Percentiles rank a stretch among this genome's conserved stretches.
These are phyloP conservation scores for Mugil cephalus DNA, from an alignment of 2,113 vertebrate species.

Conservation along the genomic window DNA sequence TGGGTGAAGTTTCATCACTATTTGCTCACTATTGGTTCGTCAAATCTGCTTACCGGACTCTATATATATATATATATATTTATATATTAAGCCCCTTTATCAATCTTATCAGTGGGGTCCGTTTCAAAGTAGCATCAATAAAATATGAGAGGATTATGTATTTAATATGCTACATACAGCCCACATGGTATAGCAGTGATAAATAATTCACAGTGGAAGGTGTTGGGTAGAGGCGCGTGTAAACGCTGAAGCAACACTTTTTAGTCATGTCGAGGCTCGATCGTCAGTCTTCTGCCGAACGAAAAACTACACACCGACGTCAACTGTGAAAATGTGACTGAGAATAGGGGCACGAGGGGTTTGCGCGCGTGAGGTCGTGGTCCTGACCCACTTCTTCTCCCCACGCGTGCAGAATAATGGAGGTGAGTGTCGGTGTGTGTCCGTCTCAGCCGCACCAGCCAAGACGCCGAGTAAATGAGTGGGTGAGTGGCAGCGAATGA, in stretches of 20 bases:
- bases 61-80: too few species aligned
- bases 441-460: conserved; percentile 21
- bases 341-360: conserved; percentile 27
- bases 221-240: conserved; percentile 23
- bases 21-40: conserved; percentile 40
- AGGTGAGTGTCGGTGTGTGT: conserved; percentile 4
- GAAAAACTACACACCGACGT: conserved; percentile 1
- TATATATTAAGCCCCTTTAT: conserved; percentile 37
- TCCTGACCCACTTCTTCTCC: conserved; percentile 16
- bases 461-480: conserved; percentile 70
- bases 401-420: conserved; percentile 30
- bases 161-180: conserved; percentile 76
- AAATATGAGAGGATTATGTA: conserved; percentile 63
- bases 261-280: conserved; percentile 24
- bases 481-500: conserved; percentile 75
- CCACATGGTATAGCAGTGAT: conserved; percentile 50
- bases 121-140: conserved; percentile 65
- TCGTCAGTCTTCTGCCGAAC: conserved; percentile 15
- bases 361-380: conserved; percentile 1
- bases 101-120: conserved; percentile 31
- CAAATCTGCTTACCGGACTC: conserved; percentile 26
- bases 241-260: conserved; percentile 67
- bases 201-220: conserved; percentile 73
- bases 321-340: conserved; percentile 25
- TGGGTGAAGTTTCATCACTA: conserved; percentile 41